Evolutionary conservation across 2,888 invertebrate species (phyloP).

Genomic region (Microplitis deprimator): DNA sequence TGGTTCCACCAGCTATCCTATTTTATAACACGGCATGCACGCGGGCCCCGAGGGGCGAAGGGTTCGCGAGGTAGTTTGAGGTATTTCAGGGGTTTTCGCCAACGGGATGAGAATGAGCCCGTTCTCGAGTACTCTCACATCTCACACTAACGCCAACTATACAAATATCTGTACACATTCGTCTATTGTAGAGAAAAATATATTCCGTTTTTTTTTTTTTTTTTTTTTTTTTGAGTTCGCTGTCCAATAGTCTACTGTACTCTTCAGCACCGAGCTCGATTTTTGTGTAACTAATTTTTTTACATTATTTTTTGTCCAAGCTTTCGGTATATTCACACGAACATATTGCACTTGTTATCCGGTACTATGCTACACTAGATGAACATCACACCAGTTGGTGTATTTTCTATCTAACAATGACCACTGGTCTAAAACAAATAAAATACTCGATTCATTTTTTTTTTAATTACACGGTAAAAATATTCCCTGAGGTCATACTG

Average conservation of each 20-base stretch:
- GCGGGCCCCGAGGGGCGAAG: conserved; percentile 13
- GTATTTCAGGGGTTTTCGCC: background rate
- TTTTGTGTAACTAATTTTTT: conserved; percentile 33
- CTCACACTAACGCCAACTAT: background rate
- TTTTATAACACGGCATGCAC: conserved; percentile 28
- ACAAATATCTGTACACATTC: background rate
- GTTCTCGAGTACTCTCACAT: conserved; percentile 25
- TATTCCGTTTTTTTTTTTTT: conserved; percentile 28
- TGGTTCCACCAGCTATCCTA: conserved; percentile 3
- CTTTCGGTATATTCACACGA: conserved; percentile 40
- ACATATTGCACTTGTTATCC: conserved; percentile 59
- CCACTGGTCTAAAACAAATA: background rate
- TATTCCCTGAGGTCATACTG: background rate
- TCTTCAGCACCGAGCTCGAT: conserved; percentile 28
- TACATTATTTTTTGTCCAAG: conserved; percentile 38
- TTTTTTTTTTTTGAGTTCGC: conserved; percentile 37
- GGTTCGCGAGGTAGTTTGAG: background rate
- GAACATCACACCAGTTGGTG: conserved; percentile 24
- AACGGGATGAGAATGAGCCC: background rate
- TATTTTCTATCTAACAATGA: conserved; percentile 25
- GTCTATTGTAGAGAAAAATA: conserved; percentile 36
- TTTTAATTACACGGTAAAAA: background rate
- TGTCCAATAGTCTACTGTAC: conserved; percentile 11
- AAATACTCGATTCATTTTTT: background rate
- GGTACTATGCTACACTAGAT: conserved; percentile 41